Conservation (phyloP, 2,888 invertebrate species). For the Eugnorisma glareosa region DNA sequence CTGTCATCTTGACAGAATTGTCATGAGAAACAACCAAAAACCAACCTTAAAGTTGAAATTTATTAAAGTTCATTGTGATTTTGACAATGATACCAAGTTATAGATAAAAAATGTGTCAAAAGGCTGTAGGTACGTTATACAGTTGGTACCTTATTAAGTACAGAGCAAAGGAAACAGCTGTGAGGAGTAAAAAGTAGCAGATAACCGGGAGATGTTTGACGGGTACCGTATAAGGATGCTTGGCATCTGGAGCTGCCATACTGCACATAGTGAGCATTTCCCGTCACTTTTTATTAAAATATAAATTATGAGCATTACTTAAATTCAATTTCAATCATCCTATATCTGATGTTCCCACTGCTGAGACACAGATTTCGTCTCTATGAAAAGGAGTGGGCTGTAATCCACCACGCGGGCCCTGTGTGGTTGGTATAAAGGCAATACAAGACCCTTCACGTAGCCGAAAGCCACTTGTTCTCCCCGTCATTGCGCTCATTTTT, state of each 20-base stretch:
- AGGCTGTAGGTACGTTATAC: background rate
- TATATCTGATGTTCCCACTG: no score
- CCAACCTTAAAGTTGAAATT: background rate
- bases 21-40: background rate
- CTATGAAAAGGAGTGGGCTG: no score
- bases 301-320: no score
- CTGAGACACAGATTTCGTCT: no score
- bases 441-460: no score
- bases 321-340: no score
- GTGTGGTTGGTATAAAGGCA: no score
- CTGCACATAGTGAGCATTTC: constrained; percentile 23
- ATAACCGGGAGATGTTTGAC: constrained; percentile 33
- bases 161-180: constrained; percentile 61
- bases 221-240: constrained; percentile 47
- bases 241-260: constrained; percentile 49
- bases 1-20: background rate
- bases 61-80: background rate
- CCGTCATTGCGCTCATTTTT: no score
- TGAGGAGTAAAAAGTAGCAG: constrained; percentile 52
- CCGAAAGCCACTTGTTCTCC: no score
- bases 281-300: constrained; percentile 39
- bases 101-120: background rate
- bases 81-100: background rate
- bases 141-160: constrained; percentile 40
- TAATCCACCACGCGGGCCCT: no score